Base-by-base conservation (phyloP, 1,140 invertebrate genomes). In the Panagrolaimus sp. region DNA sequence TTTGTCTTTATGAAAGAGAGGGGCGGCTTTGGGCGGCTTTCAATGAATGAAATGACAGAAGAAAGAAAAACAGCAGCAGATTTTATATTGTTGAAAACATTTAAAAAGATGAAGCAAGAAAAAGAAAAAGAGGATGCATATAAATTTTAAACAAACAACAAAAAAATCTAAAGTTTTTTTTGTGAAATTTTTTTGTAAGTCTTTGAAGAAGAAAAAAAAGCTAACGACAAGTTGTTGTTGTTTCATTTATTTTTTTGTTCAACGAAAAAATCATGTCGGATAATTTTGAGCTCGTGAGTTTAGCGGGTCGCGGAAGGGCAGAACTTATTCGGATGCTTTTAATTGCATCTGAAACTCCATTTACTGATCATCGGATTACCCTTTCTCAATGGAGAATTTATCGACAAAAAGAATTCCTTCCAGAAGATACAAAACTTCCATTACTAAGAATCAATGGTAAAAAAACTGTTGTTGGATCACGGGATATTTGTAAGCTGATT, bases 221-320 rank as follows among this genome's bases (percentile, higher is more conserved):
- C 32, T 38, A 7, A 38, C 32, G 32, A 38, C 32, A 7, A 38
- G 2, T 4, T 4, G 32, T 38, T 38, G 32, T 38, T 38, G 7
- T 38, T 44, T 32, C 17, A 21, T 24, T 12, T 26, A 8, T 6
- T 7, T 17, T 58, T 58, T 58, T 58, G 21, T 58, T 4, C 52
- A n/a, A 21, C 28, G 3, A 17, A 12, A 58, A 58, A 26, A 12
- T 28, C n/a, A 58, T 58, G 52, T 28, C 52, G 28, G 52, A 58
- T 28, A 58, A 21, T 12, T 21, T 58, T 12, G 68, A 69, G 52
- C 43, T 69, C 3, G 21, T 70, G 10, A 68, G 68, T 47, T 55
- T 68, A n/a, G 67, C 68, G 4, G 68, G 68, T 15, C 58, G 68
- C n/a, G 32, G 32, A n/a, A 67, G 68, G 15, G 68, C 68, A 9